These are phyloP conservation scores for Streptopelia turtur DNA, from an alignment of 2,797 vertebrate genomes.

Conservation along the genomic window DNA sequence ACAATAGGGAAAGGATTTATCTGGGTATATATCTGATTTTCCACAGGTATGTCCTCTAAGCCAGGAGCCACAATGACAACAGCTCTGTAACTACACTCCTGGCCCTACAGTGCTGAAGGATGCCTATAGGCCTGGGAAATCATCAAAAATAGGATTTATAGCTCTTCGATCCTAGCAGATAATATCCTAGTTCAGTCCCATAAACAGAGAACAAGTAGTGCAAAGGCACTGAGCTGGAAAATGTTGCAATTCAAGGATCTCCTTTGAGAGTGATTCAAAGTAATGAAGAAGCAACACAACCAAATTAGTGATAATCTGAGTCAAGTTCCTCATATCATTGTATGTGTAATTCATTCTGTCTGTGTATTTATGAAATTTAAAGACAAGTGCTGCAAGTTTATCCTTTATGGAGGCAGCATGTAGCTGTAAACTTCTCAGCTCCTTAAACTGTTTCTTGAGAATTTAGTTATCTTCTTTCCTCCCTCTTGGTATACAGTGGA, in stretches of 20 bases:
- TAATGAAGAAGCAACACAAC: not conserved
- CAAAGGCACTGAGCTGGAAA: not conserved
- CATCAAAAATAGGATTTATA: not conserved
- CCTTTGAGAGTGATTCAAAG: not conserved
- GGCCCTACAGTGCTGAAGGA: not conserved
- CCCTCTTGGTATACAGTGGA: not conserved
- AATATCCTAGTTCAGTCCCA: not conserved
- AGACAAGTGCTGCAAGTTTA: not conserved
- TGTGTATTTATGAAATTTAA: not conserved
- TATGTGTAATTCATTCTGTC: not conserved
- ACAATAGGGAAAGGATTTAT: not conserved
- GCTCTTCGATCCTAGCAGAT: not conserved
- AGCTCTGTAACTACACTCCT: not conserved
- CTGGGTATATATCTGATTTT: not conserved
- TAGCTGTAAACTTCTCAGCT: not conserved
- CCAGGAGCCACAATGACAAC: not conserved
- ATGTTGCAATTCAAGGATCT: not conserved
- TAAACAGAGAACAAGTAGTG: not conserved
- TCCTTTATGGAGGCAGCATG: not conserved
- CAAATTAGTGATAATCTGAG: not conserved
- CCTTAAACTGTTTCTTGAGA: not conserved
- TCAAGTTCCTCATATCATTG: not conserved
- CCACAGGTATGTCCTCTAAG: not conserved
- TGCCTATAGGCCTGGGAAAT: not conserved
- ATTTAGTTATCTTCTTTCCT: conserved; percentile 14